These are phyloP conservation scores for Nothocercus nigrocapillus DNA, from an alignment of 2,113 vertebrate genomes.

Conservation along the genomic window DNA sequence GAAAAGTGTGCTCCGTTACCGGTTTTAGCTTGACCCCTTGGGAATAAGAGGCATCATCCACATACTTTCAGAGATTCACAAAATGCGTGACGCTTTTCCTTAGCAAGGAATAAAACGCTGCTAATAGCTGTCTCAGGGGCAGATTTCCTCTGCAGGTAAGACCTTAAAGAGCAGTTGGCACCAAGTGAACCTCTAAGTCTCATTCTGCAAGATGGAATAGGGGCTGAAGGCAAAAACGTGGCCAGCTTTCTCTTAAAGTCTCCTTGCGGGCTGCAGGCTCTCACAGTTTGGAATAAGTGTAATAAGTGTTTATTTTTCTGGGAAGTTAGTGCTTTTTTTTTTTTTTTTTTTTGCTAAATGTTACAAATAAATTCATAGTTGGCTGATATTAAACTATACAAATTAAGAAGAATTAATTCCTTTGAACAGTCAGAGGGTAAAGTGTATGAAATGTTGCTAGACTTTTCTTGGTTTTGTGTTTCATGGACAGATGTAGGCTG, in stretches of 20 bases:
- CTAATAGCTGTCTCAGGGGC: not conserved
- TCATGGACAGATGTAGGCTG: not conserved
- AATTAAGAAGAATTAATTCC: not conserved
- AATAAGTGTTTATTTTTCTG: not conserved
- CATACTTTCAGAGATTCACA: not conserved
- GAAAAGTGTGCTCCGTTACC: not conserved
- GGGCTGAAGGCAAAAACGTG: not conserved
- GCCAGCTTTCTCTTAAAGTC: not conserved
- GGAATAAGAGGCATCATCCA: not conserved
- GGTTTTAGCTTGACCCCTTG: not conserved
- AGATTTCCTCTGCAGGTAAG: not conserved
- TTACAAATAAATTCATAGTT: not conserved
- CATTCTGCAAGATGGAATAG: not conserved
- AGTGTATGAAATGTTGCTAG: not conserved
- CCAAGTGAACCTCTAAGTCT: slow-evolving; percentile 18
- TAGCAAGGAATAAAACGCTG: not conserved
- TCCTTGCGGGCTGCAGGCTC: not conserved
- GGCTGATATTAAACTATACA: not conserved
- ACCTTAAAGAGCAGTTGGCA: not conserved
- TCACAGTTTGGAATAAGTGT: not conserved
- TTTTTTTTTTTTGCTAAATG: not conserved
- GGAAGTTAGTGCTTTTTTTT: not conserved
- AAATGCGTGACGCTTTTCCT: not conserved
- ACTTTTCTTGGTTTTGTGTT: not conserved
- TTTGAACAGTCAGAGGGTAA: not conserved